Percentiles rank a stretch among this genome's conserved stretches.
phyloP scores from a whole-genome alignment of 2,888 invertebrate genomes.

The Microplitis manilae region DNA sequence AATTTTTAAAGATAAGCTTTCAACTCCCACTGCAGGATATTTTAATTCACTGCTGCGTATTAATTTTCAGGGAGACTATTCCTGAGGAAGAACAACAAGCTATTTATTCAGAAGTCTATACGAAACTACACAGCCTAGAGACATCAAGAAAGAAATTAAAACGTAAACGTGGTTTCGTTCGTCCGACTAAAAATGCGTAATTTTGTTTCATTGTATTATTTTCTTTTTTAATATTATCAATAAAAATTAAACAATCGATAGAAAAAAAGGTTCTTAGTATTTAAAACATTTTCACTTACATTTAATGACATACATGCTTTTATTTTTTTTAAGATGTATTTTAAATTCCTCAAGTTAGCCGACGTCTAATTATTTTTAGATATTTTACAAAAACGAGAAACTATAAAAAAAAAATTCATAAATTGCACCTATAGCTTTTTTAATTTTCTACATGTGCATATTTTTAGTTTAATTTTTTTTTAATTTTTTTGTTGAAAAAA shows the following conservation, averaged over 20 bases:
- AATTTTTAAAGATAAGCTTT: conserved; percentile 14
- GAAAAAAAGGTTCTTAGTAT: conserved; percentile 10
- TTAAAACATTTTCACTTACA: conserved; percentile 19
- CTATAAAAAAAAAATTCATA: too few species aligned
- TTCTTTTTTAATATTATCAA: conserved; percentile 15
- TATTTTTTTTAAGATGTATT: too few species aligned
- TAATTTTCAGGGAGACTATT: conserved; percentile 79
- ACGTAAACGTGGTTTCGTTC: conserved; percentile 76
- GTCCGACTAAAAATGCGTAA: conserved; percentile 74
- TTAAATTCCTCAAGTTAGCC: too few species aligned
- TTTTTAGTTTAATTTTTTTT: background rate
- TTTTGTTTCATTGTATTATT: background rate
- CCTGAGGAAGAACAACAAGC: conserved; percentile 90
- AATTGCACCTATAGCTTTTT: too few species aligned
- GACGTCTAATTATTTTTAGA: too few species aligned
- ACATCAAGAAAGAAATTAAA: conserved; percentile 77
- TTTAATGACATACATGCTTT: background rate
- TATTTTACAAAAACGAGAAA: too few species aligned
- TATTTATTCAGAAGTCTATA: conserved; percentile 88
- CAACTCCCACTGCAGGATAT: conserved; percentile 1
- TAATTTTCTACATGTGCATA: too few species aligned
- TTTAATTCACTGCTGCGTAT: conserved; percentile 9
- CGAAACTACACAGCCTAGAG: conserved; percentile 82
- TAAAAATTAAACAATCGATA: conserved; percentile 24
- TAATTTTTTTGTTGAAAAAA: background rate